Base-by-base conservation (phyloP, 2,888 invertebrate genomes). In the Agrochola macilenta region DNA sequence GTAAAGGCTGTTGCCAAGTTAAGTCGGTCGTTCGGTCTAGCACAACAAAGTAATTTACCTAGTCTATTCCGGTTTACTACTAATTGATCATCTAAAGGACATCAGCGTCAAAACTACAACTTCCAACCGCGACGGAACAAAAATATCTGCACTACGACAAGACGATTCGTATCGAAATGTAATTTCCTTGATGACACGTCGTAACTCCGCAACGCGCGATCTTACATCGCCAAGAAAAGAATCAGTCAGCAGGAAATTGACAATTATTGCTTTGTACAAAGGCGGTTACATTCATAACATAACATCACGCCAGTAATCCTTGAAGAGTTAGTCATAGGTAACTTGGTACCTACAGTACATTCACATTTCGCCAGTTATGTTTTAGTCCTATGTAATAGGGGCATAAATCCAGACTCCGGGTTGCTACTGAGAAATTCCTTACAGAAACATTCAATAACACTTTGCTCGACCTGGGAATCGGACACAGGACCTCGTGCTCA, bases 111-210 rank as follows among this genome's bases (percentile, higher is more conserved):
- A 76, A 8, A 46, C 35, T 20, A 63, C 49, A 64, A 58, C n/a
- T 5, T 52, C 11, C 12, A 49, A 52, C 14, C 8, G 17, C 57
- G n/a, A 57, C 12, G 49, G 43, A 58, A 58, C 57, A 46, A 26
- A 9, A 52, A 78, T 35, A 14, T 64, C 57, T 30, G 64, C 43
- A 58, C 23, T 17, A 81, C 63, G 26, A 43, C 35, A 49, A 46
- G 23, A 58, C 20, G 57, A 58, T n/a, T 43, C 26, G n/a, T 39
- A 80, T 75, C 35, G 57, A 78, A 68, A 58, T 71, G 49, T 68
- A 83, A 81, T 81, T 83, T 83, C 81, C 79, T 70, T 58, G 61
- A 39, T 69, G 69, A 46, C 64, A 46, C 46, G 35, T 65, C 43
- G 64, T 74, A 58, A 58, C 9, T 78, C 26, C 14, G 43, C 49